Percentiles rank a stretch among this genome's conserved stretches.
Conservation (phyloP, 1,140 invertebrate species). For the Augochlora pura region DNA sequence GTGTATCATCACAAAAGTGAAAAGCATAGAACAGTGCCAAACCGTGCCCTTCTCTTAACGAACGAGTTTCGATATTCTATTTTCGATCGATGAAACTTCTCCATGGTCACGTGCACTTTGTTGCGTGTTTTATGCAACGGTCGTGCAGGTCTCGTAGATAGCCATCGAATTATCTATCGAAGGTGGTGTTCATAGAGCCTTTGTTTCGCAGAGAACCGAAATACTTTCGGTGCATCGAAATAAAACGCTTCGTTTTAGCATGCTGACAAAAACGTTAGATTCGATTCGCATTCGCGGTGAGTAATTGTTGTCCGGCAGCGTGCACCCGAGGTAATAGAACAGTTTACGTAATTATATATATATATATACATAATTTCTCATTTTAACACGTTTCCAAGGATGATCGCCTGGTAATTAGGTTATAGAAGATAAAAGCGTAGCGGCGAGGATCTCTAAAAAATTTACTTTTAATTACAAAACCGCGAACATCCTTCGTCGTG, state of each 20-base stretch:
- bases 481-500: background rate
- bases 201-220: background rate
- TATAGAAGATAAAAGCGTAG: background rate
- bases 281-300: background rate
- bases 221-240: background rate
- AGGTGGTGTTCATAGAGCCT: background rate
- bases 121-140: background rate
- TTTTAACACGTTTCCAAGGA: background rate
- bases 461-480: background rate
- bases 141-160: background rate
- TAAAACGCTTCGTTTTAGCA: background rate
- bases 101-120: conserved; percentile 2
- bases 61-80: conserved; percentile 29
- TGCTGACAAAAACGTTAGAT: background rate
- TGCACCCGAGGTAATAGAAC: background rate
- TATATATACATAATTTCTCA: background rate
- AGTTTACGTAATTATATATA: background rate
- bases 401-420: background rate
- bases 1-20: background rate
- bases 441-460: background rate
- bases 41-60: background rate
- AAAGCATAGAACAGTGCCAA: conserved; percentile 1
- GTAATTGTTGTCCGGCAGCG: background rate
- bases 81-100: conserved; percentile 17
- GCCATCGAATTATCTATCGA: background rate